A percentile compares a stretch with the other conserved stretches of the same genome.
Evolutionary conservation across 1,140 invertebrate genomes (phyloP).

Genomic region (Tetramorium parvispinum): DNA sequence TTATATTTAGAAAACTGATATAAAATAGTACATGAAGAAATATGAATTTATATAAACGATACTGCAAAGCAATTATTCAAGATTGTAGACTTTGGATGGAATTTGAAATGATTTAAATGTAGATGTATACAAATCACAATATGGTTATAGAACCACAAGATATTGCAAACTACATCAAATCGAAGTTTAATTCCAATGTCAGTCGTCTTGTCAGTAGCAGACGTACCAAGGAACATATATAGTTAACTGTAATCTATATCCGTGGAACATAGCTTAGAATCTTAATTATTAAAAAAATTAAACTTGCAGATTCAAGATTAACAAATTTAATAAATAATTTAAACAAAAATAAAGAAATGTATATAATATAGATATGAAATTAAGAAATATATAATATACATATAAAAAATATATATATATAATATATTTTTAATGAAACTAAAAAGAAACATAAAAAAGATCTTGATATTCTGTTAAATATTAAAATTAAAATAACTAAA

Average conservation of each 20-base stretch:
- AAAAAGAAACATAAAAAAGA: not conserved
- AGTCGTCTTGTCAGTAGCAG: conserved; percentile 45
- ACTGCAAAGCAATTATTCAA: not conserved
- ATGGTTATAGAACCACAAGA: conserved; percentile 22
- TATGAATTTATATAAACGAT: not conserved
- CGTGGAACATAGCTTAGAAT: not conserved
- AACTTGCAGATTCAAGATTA: not conserved
- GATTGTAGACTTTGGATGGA: not conserved
- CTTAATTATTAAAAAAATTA: not conserved
- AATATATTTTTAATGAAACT: conserved; percentile 2
- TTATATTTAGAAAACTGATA: not conserved
- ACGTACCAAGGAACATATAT: conserved; percentile 1
- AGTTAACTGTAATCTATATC: not conserved
- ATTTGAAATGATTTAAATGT: conserved; percentile 20
- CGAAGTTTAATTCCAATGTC: conserved; percentile 52
- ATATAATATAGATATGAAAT: not conserved
- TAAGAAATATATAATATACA: not conserved
- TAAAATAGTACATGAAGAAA: not conserved
- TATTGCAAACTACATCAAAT: conserved; percentile 20
- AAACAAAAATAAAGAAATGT: not conserved
- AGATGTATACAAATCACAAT: conserved; percentile 30
- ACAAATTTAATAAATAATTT: not conserved
- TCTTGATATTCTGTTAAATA: not conserved
- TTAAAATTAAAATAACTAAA: not conserved
- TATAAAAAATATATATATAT: not conserved